Conservation (phyloP, 2,888 invertebrate genomes). For the Aquatica leii region DNA sequence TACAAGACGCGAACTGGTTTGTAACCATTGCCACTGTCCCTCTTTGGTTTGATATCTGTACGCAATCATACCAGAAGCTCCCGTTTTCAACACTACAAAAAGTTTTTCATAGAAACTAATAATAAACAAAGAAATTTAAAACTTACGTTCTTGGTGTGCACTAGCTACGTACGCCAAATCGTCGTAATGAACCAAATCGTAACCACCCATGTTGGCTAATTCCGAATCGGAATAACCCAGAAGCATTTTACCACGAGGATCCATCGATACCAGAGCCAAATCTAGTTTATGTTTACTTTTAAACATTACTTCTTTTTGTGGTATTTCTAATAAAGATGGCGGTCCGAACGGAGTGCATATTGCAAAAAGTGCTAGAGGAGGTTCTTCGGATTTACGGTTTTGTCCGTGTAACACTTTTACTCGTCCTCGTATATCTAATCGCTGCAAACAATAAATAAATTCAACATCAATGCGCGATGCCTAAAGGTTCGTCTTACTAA, state of each 20-base stretch:
- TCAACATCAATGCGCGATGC: background rate
- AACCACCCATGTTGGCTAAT: slow-evolving; percentile 92
- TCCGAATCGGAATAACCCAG: slow-evolving; percentile 94
- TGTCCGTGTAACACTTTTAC: slow-evolving; percentile 97
- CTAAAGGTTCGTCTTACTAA: slow-evolving; percentile 73
- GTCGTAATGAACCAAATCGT: slow-evolving; percentile 97
- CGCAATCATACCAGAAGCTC: slow-evolving; percentile 98
- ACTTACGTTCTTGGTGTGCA: slow-evolving; percentile 98
- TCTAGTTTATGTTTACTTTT: slow-evolving; percentile 99
- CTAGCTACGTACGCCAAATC: slow-evolving; percentile 97
- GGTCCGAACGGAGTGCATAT: slow-evolving; percentile 99
- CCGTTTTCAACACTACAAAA: slow-evolving; percentile 93
- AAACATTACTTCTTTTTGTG: slow-evolving; percentile 99
- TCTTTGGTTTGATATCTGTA: slow-evolving; percentile 96
- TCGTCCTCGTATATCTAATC: slow-evolving; percentile 96
- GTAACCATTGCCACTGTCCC: slow-evolving; percentile 96
- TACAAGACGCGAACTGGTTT: slow-evolving; percentile 95
- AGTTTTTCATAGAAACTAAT: background rate
- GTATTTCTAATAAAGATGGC: slow-evolving; percentile 94
- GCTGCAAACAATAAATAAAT: slow-evolving; percentile 64
- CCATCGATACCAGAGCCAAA: slow-evolving; percentile 95
- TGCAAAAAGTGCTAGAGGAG: slow-evolving; percentile 94
- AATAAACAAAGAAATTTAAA: slow-evolving; percentile 1
- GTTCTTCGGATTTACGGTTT: slow-evolving; percentile 92
- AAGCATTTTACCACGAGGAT: slow-evolving; percentile 94